Evolutionary conservation across 2,797 vertebrate species (phyloP).

Genomic region (Linurgus olivaceus): DNA sequence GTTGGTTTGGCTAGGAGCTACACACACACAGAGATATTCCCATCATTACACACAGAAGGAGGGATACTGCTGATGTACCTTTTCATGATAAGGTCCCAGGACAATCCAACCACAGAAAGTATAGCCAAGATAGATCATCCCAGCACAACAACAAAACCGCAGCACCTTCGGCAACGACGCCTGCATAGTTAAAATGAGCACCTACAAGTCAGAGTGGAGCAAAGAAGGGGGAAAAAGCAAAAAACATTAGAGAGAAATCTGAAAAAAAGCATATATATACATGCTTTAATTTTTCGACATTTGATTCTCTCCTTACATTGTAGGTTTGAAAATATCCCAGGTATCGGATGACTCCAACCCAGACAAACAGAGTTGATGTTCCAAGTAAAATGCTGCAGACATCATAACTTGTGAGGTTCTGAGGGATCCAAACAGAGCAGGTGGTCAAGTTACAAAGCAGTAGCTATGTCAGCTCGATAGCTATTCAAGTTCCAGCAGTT

Average conservation of each 20-base stretch:
- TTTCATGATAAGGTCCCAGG: conserved; percentile 94
- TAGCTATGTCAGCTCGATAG: neutral
- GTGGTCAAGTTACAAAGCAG: neutral
- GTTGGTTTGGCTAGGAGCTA: neutral
- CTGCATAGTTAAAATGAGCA: conserved; percentile 95
- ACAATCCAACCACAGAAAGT: conserved; percentile 99
- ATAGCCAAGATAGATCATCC: conserved; percentile 98
- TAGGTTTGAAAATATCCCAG: conserved; percentile 97
- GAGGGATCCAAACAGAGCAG: conserved; percentile 27
- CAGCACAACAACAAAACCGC: conserved; percentile 95
- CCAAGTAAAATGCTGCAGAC: conserved; percentile 97
- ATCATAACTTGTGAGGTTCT: conserved; percentile 94
- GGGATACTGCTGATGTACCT: conserved; percentile 74
- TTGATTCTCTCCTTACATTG: conserved; percentile 82
- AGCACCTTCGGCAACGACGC: conserved; percentile 93
- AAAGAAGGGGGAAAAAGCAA: neutral
- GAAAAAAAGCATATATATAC: neutral
- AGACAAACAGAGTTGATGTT: conserved; percentile 91
- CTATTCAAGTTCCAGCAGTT: neutral
- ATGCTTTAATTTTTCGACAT: neutral
- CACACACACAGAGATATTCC: neutral
- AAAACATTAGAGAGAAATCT: neutral
- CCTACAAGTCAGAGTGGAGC: conserved; percentile 65
- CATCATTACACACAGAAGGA: neutral
- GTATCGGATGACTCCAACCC: conserved; percentile 96